Base-by-base conservation (phyloP, 2,113 vertebrate genomes). In the Cariama cristata region DNA sequence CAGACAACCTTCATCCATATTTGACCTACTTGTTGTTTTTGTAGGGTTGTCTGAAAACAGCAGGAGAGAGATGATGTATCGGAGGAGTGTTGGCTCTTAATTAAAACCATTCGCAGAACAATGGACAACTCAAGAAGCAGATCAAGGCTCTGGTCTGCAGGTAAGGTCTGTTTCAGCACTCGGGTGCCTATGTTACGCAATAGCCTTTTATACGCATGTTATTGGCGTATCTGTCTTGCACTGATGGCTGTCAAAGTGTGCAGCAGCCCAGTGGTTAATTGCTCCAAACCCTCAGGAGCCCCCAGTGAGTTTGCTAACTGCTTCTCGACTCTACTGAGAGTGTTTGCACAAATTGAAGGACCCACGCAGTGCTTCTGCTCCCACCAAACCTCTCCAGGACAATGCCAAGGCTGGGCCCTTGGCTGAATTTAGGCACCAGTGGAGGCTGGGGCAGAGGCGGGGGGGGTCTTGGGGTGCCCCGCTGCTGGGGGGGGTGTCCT, bases 391-490 rank as follows among this genome's bases (percentile, higher is more conserved):
- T 33, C 50, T 38, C 8, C 58, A 76, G 80, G 52, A 26, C 62
- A 38, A 0, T 2, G 2, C 32, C 0, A 0, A 58, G 42, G 45
- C 42, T 4, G 1, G 24, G 44, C 42, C 62, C 62, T 60, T 38
- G 59, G 35, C 32, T 85, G 82, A 18, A 58, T 40, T 53, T 24
- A 33, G 7, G 15, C 24, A 35, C 10, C 53, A 10, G 14, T 24
- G 35, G 2, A 9, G 47, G 12, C 66, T 44, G 40, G 40, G 32
- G 35, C 62, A 75, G 56, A 59, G 32, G 20, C 32, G 44, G 45
- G 4, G 30, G n/a, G 30, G 12, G 23, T 40, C 45, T 66, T 1
- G 8, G 50, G 62, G 55, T 1, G 2, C 45, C 44, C 32, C 4
- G 1, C 12, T 40, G 67, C 62, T 24, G 12, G 7, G 28, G 22